Percentiles rank a stretch among this genome's conserved stretches.
These are phyloP conservation scores for Narcine bancroftii DNA, from an alignment of 2,113 vertebrate genomes.

Conservation along the genomic window DNA sequence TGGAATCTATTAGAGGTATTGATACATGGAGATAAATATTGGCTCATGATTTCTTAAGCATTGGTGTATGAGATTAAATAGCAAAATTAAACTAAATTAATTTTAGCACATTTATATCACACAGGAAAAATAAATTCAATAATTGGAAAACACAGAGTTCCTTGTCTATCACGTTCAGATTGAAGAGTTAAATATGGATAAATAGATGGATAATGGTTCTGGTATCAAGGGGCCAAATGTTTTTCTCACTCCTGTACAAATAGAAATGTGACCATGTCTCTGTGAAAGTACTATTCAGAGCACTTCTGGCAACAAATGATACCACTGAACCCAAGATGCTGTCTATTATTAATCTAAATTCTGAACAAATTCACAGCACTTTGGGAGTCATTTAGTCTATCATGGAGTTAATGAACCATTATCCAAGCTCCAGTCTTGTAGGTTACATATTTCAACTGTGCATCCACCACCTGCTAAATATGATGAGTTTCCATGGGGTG, in stretches of 20 bases:
- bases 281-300: background rate
- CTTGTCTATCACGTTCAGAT: background rate
- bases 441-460: too few species aligned
- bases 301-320: background rate
- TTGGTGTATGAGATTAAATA: too few species aligned
- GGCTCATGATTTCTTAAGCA: background rate
- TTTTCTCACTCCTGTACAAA: background rate
- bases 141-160: background rate
- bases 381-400: too few species aligned
- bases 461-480: too few species aligned
- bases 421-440: too few species aligned
- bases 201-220: background rate
- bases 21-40: background rate
- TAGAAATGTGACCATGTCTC: background rate
- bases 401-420: too few species aligned
- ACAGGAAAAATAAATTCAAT: background rate
- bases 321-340: background rate
- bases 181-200: background rate
- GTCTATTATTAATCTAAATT: background rate
- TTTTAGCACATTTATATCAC: background rate
- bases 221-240: too few species aligned
- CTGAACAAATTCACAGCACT: background rate
- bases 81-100: background rate
- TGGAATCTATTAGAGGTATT: too few species aligned
- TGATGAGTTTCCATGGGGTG: too few species aligned